Percentiles rank a stretch among this genome's conserved stretches.
Conservation (phyloP, 1,140 invertebrate genomes). For the Cecropterus lyciades region DNA sequence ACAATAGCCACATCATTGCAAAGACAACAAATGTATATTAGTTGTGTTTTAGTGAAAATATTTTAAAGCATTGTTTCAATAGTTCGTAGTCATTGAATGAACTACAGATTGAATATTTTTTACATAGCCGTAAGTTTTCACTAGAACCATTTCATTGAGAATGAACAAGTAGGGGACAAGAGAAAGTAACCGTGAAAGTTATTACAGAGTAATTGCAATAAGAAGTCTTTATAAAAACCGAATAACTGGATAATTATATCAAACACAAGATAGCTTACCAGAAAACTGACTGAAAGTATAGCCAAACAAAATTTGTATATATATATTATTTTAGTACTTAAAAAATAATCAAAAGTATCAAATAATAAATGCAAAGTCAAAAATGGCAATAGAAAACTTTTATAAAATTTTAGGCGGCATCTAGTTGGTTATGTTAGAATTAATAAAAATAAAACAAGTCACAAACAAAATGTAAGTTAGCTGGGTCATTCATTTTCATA, state of each 20-base stretch:
- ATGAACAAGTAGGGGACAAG: constrained; percentile 30
- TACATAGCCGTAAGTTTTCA: constrained; percentile 2
- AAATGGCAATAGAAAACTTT: not conserved
- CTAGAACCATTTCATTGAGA: constrained; percentile 27
- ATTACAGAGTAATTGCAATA: constrained; percentile 24
- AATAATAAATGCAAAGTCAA: not conserved
- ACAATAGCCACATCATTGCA: constrained; percentile 1
- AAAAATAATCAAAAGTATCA: not conserved
- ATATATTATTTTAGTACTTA: not conserved
- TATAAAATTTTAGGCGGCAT: not conserved
- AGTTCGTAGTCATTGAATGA: too few species aligned
- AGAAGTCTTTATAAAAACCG: constrained; percentile 16
- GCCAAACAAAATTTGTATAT: not conserved
- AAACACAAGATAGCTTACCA: constrained; percentile 13
- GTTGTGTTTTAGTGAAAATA: too few species aligned
- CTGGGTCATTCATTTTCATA: too few species aligned
- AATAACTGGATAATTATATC: constrained; percentile 7
- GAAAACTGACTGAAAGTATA: not conserved
- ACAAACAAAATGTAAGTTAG: not conserved
- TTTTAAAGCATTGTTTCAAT: too few species aligned
- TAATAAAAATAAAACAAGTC: not conserved
- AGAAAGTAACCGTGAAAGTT: constrained; percentile 36
- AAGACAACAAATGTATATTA: constrained; percentile 1
- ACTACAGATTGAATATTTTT: not conserved
- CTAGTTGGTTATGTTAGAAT: not conserved